Conservation (phyloP, 2,113 vertebrate species). For the Engystomops pustulosus region DNA sequence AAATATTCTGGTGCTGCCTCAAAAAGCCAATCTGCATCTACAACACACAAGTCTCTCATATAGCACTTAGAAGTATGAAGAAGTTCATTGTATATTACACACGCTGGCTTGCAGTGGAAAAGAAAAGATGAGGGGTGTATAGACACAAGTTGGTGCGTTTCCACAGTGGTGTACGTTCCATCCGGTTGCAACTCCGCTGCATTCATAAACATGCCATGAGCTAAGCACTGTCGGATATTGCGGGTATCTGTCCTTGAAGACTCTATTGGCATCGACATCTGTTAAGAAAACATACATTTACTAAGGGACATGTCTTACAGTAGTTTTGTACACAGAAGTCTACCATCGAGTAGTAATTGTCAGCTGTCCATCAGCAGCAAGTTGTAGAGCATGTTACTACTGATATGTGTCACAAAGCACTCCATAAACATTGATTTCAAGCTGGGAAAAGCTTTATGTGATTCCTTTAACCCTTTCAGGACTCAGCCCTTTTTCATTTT, state of each 20-base stretch:
- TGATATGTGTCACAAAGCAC: no score
- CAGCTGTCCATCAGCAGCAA: no score
- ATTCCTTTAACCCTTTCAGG: no score
- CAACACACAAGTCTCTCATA: constrained; percentile 92
- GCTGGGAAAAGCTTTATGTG: no score
- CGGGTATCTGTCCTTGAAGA: constrained; percentile 79
- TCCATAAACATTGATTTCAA: no score
- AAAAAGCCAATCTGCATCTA: constrained; percentile 89
- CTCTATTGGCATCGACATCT: constrained; percentile 86
- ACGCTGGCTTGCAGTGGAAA: constrained; percentile 89
- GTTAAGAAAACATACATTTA: constrained; percentile 3
- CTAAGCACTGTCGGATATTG: constrained; percentile 87
- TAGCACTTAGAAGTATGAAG: constrained; percentile 92
- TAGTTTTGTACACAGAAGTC: no score
- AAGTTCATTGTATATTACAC: constrained; percentile 87
- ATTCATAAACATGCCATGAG: constrained; percentile 90
- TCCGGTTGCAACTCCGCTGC: constrained; percentile 89
- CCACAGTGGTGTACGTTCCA: constrained; percentile 83
- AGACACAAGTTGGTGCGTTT: constrained; percentile 84
- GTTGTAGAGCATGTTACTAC: no score
- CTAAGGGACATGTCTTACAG: no score
- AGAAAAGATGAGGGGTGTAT: constrained; percentile 95
- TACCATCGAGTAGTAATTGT: no score
- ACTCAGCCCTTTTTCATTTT: no score
- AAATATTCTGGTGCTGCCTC: constrained; percentile 90